Evolutionary conservation across 2,113 vertebrate genomes (phyloP), one percentile per base, ranked within the genome.

Genomic region (Anolis sagrei): DNA sequence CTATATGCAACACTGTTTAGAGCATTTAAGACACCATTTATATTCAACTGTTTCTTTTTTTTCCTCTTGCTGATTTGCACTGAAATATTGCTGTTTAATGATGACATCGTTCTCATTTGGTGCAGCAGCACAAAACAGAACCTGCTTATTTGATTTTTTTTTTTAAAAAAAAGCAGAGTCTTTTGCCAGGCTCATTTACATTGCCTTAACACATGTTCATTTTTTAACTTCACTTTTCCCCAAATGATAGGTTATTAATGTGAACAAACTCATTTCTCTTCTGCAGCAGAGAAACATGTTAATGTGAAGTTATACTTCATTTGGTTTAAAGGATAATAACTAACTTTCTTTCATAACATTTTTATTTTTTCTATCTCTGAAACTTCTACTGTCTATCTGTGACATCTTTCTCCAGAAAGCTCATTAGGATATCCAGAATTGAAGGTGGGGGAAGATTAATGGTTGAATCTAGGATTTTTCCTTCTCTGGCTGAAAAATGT

Each of bases 261-360:
- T 4, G 84, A 36, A 44, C 73, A 90, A 89, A 44, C 10, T 82
- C 27, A 87, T 90, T 93, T 84, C 64, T 79, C 19, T 89, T 27
- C 68, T 54, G 44, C 1, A 70, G 25, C 29, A 91, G 29, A 92
- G 32, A 81, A 89, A 85, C 49, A 68, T 66, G 11, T 80, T 92
- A 90, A 82, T 79, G 81, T 90, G 16, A 70, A 81, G 51, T 79
- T 89, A 78, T 23, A 87, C 66, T 86, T 93, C 74, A 81, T 75
- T 85, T 94, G 81, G 21, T 73, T 91, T 80, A 86, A 90, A 89
- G 87, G 36, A 66, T 87, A 89, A 86, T 86, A 74, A 90, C 21
- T 29, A 89, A 81, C 44, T 66, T 1, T 62, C 10, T 82, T 44
- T 18, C 1, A 72, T 82, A 88, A 21, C 68, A 76, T 77, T 79